phyloP scores from a whole-genome alignment of 2,888 invertebrate species.

The Schizotus pectinicornis region DNA sequence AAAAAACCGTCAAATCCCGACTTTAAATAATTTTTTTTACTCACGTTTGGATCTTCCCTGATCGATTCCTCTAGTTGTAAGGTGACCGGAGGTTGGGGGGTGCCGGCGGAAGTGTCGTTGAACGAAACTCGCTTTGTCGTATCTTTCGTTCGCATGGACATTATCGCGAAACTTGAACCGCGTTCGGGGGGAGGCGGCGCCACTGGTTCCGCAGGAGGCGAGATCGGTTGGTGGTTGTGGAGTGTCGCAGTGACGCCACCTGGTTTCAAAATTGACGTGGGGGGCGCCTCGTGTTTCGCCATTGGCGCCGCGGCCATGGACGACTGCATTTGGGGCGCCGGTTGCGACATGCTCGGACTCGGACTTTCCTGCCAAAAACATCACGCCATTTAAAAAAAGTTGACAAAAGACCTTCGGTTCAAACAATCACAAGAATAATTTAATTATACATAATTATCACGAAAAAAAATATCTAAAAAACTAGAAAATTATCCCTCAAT shows the following conservation, averaged over 20 bases:
- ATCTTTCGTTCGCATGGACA: conserved; percentile 66
- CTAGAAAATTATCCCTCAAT: no score
- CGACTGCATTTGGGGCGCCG: conserved; percentile 51
- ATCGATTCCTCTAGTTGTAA: conserved; percentile 59
- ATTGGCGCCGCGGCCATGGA: conserved; percentile 51
- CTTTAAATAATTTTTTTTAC: no score
- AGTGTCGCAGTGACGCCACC: conserved; percentile 56
- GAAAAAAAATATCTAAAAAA: no score
- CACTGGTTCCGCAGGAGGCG: conserved; percentile 46
- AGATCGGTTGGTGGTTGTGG: conserved; percentile 34
- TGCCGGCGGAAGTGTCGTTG: conserved; percentile 51
- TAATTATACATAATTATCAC: no score
- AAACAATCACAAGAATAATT: no score
- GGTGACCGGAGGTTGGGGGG: conserved; percentile 58
- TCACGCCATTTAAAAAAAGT: no score
- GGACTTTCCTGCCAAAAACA: conserved; percentile 51
- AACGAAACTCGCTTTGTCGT: conserved; percentile 58
- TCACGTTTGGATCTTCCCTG: conserved; percentile 84
- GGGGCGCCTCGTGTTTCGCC: conserved; percentile 50
- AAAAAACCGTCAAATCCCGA: no score
- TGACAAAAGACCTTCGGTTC: no score
- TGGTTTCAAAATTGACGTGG: conserved; percentile 56
- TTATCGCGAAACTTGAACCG: conserved; percentile 86
- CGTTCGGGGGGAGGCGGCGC: conserved; percentile 84
- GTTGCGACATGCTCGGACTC: conserved; percentile 52